phyloP scores from a whole-genome alignment of 2,113 vertebrate genomes.

The Nasalis larvatus region DNA sequence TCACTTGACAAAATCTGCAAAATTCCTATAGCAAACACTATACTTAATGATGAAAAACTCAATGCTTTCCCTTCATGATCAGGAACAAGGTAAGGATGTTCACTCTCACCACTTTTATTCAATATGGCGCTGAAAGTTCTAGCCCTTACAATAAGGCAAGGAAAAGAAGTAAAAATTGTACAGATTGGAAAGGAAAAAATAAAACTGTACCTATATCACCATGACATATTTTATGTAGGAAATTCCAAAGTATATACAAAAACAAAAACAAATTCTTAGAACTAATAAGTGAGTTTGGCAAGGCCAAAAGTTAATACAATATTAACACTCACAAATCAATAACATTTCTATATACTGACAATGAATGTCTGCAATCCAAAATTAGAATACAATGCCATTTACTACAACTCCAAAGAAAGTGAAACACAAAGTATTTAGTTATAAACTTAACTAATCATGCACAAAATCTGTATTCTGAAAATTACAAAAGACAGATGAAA shows the following conservation, averaged over 20 bases:
- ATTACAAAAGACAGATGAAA: not conserved
- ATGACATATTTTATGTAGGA: not conserved
- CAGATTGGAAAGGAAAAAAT: not conserved
- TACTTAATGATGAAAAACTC: not conserved
- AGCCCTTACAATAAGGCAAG: not conserved
- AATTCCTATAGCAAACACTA: not conserved
- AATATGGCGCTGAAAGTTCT: not conserved
- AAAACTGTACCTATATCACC: not conserved
- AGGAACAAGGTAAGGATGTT: not conserved
- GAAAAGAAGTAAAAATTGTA: not conserved
- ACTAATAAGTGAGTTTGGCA: not conserved
- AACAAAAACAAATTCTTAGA: not conserved
- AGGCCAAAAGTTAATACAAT: not conserved
- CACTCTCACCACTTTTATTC: not conserved
- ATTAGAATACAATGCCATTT: not conserved
- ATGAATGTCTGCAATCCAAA: not conserved
- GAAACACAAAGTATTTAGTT: not conserved
- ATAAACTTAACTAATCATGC: not conserved
- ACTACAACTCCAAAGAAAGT: not conserved
- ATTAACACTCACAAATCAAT: not conserved
- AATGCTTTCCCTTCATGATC: not conserved
- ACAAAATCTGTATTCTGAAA: not conserved
- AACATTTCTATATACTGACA: not conserved
- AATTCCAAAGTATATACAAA: not conserved
- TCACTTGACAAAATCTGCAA: not conserved